A percentile compares a stretch with the other conserved stretches of the same genome.
Conservation (phyloP, 2,888 invertebrate genomes). For the Coecobrya sp. region DNA sequence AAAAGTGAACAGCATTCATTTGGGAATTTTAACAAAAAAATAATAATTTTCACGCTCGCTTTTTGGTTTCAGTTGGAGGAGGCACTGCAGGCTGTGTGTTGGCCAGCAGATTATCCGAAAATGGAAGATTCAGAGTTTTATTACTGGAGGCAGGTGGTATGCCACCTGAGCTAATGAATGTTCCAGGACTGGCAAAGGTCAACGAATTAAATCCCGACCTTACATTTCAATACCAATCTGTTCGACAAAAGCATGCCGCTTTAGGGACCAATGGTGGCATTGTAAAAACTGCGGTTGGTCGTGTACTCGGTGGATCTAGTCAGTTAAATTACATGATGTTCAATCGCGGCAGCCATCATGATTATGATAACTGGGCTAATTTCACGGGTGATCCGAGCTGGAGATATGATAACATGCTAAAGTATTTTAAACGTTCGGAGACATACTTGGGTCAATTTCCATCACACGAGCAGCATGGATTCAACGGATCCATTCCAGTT, state of each 20-base stretch:
- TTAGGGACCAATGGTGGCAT: constrained; percentile 31
- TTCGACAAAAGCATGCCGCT: constrained; percentile 47
- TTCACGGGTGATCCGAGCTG: constrained; percentile 53
- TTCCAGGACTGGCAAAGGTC: constrained; percentile 41
- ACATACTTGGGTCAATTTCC: constrained; percentile 58
- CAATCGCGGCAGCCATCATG: constrained; percentile 50
- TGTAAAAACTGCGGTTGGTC: neutral
- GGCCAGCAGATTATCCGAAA: constrained; percentile 44
- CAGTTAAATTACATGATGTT: constrained; percentile 47
- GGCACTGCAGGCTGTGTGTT: constrained; percentile 56
- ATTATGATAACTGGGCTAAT: constrained; percentile 59
- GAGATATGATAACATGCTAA: constrained; percentile 52
- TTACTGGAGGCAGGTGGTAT: constrained; percentile 55
- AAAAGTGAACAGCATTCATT: too few species aligned
- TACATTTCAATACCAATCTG: constrained; percentile 57
- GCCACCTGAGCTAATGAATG: constrained; percentile 26
- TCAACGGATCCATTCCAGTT: constrained; percentile 59
- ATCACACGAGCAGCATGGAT: constrained; percentile 64
- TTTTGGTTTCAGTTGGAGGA: constrained; percentile 36
- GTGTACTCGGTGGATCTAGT: constrained; percentile 46
- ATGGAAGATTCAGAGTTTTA: constrained; percentile 17
- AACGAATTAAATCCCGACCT: constrained; percentile 39
- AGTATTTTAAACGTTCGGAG: constrained; percentile 55
- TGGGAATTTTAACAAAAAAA: neutral
- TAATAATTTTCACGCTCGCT: neutral